A percentile compares a stretch with the other conserved stretches of the same genome.
These are phyloP conservation scores for Alligator sinensis DNA, from an alignment of 2,113 vertebrate species.

Conservation along the genomic window DNA sequence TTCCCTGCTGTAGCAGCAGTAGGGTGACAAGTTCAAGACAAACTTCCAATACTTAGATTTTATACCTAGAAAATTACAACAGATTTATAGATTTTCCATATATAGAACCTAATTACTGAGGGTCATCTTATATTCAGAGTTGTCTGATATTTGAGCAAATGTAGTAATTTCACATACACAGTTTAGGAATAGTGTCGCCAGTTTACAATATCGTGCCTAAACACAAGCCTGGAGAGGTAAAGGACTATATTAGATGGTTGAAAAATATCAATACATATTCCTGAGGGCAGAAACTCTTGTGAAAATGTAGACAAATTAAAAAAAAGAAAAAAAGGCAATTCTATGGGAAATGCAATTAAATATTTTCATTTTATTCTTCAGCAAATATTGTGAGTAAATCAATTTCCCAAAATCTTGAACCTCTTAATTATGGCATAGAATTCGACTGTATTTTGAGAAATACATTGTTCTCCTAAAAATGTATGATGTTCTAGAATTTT, in stretches of 20 bases:
- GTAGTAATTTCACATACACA: no score
- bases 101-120: no score
- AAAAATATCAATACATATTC: conserved; percentile 52
- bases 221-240: conserved; percentile 22
- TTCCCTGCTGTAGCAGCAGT: no score
- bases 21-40: no score
- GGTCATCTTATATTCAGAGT: no score
- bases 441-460: conserved; percentile 45
- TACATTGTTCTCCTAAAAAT: conserved; percentile 57
- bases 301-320: conserved; percentile 37
- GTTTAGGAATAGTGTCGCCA: not conserved
- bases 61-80: no score
- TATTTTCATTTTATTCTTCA: conserved; percentile 51
- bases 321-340: not conserved
- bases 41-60: no score
- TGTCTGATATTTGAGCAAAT: no score
- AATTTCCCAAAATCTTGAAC: conserved; percentile 30
- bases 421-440: conserved; percentile 15
- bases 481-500: conserved; percentile 63
- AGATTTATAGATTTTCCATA: no score
- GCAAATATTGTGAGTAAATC: conserved; percentile 50
- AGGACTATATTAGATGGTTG: conserved; percentile 23
- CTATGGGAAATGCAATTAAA: conserved; percentile 45
- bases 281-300: conserved; percentile 25
- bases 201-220: not conserved